Evolutionary conservation across 2,888 invertebrate genomes (phyloP).

Genomic region (Chelonus formosanus): DNA sequence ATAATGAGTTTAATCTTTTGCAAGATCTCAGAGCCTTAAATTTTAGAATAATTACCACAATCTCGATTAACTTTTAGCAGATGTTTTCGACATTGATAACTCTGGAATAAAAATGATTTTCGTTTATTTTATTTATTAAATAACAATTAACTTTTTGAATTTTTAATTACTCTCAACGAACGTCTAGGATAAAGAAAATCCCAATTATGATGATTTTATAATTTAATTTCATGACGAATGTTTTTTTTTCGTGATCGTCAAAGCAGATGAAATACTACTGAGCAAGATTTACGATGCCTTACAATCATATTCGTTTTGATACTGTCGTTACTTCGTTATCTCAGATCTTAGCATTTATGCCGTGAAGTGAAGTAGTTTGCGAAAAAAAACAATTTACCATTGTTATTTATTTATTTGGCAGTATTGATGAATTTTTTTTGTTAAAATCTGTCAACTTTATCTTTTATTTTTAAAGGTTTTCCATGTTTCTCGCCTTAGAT

Average conservation of each 20-base stretch:
- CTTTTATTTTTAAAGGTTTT: too few species aligned
- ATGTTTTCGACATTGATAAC: constrained; percentile 20
- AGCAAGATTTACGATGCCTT: not conserved
- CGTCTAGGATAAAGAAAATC: too few species aligned
- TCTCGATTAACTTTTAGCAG: constrained; percentile 36
- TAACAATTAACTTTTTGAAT: constrained; percentile 13
- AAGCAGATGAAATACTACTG: constrained; percentile 8
- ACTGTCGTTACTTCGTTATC: constrained; percentile 20
- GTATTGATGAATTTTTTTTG: too few species aligned
- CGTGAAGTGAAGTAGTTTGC: not conserved
- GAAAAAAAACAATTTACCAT: too few species aligned
- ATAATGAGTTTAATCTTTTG: too few species aligned
- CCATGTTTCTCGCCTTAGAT: too few species aligned
- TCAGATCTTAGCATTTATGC: not conserved
- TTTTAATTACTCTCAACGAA: not conserved
- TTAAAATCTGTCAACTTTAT: too few species aligned
- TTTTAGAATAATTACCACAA: constrained; percentile 44
- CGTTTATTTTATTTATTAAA: not conserved
- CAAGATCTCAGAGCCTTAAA: too few species aligned
- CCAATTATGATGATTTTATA: constrained; percentile 19
- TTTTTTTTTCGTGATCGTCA: constrained; percentile 26
- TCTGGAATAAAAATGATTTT: constrained; percentile 36
- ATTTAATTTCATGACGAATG: constrained; percentile 37
- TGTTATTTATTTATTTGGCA: too few species aligned
- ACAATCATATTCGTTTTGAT: constrained; percentile 8